phyloP scores from a whole-genome alignment of 2,888 invertebrate species.

The Cremastinae sp. region DNA sequence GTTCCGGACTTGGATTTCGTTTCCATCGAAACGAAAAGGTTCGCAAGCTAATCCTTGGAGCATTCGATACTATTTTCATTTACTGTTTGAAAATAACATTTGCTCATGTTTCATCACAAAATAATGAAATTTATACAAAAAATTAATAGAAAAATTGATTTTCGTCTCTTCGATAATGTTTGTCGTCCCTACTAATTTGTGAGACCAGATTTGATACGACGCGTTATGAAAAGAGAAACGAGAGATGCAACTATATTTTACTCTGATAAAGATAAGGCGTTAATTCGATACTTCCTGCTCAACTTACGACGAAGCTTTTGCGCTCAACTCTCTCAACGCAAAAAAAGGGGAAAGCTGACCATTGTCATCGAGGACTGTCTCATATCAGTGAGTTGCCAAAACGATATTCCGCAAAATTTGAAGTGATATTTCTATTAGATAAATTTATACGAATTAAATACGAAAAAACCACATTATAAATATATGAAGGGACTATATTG shows the following conservation, averaged over 20 bases:
- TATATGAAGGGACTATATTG: no score
- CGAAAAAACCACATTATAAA: no score
- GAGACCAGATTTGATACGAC: constrained; percentile 26
- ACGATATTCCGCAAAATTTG: no score
- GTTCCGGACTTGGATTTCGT: constrained; percentile 9
- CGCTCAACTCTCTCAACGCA: no score
- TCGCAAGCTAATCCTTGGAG: neutral
- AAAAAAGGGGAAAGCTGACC: no score
- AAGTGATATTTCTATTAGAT: no score
- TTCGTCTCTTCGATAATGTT: neutral
- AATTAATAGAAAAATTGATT: constrained; percentile 19
- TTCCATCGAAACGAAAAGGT: neutral
- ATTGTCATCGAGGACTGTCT: no score
- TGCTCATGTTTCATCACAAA: no score
- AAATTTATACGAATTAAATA: no score
- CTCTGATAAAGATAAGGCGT: constrained; percentile 67
- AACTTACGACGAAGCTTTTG: constrained; percentile 62
- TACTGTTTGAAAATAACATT: no score
- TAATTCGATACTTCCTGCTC: constrained; percentile 76
- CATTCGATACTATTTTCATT: neutral
- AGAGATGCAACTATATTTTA: constrained; percentile 36
- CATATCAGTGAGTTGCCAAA: no score
- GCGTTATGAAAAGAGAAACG: constrained; percentile 32
- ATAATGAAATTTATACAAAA: no score
- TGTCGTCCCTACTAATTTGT: constrained; percentile 4